Conservation (phyloP, 2,113 vertebrate genomes). For the Cyanistes caeruleus region DNA sequence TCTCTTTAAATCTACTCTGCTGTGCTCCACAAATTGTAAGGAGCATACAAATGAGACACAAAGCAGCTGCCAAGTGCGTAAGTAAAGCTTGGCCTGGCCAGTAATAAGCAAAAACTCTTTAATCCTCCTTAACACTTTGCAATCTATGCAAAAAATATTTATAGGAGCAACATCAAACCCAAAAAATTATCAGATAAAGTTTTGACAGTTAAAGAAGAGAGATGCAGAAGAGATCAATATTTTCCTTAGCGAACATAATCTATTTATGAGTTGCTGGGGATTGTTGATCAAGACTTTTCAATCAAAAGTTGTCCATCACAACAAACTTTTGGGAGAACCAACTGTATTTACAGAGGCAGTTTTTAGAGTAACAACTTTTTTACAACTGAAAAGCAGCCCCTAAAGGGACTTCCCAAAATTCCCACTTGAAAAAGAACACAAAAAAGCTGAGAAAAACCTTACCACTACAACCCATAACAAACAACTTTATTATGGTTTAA, state of each 20-base stretch:
- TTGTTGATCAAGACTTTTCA: background rate
- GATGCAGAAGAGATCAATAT: background rate
- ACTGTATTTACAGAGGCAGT: background rate
- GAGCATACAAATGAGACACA: background rate
- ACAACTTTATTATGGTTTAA: background rate
- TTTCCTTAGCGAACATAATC: background rate
- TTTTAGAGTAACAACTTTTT: background rate
- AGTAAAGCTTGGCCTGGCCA: slow-evolving; percentile 3
- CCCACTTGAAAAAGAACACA: background rate
- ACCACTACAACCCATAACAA: background rate
- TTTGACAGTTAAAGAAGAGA: background rate
- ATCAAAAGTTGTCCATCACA: background rate
- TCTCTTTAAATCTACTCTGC: background rate
- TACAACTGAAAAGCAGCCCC: background rate
- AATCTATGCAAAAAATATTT: background rate
- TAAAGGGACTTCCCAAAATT: background rate
- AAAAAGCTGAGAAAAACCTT: background rate
- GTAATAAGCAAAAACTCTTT: background rate
- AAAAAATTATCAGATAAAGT: background rate
- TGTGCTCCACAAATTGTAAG: background rate
- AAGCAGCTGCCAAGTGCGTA: background rate
- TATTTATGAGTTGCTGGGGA: background rate
- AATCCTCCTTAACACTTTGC: background rate
- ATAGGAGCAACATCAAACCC: background rate
- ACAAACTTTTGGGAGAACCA: background rate